Evolutionary conservation across 1,140 invertebrate species (phyloP).

Genomic region (Schlechtendalia chinensis): DNA sequence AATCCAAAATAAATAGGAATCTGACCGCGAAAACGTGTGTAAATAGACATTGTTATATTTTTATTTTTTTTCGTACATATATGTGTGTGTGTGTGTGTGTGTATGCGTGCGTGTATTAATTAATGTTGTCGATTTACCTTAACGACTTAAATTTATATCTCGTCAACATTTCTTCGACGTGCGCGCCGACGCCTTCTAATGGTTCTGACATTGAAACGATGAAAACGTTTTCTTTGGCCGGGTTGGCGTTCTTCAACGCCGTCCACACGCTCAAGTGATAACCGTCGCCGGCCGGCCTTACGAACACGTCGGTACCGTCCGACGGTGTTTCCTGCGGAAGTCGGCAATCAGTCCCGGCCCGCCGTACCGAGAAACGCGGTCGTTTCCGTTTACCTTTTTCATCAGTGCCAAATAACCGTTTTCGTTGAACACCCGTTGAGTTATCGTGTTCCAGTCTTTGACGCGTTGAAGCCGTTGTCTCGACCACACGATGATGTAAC

Average conservation of each 20-base stretch:
- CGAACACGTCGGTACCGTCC: not conserved
- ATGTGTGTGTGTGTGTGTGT: not conserved
- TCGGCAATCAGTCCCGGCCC: no score
- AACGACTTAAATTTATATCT: not conserved
- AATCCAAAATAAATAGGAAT: slow-evolving; percentile 66
- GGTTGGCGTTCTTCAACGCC: not conserved
- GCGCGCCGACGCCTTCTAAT: not conserved
- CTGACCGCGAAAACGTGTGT: slow-evolving; percentile 52
- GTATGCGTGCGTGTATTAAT: no score
- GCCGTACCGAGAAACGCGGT: no score
- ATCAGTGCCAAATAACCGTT: not conserved
- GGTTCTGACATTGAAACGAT: slow-evolving; percentile 6
- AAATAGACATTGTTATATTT: no score
- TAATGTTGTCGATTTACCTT: not conserved
- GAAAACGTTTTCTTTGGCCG: not conserved
- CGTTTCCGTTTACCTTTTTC: no score
- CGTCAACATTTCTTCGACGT: not conserved
- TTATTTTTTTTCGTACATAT: not conserved
- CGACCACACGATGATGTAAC: slow-evolving; percentile 19
- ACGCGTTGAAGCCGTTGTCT: not conserved
- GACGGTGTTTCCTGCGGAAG: not conserved
- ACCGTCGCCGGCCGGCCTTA: not conserved
- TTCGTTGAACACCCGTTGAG: not conserved
- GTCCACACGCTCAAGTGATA: not conserved
- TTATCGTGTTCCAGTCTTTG: slow-evolving; percentile 13